A percentile compares a stretch with the other conserved stretches of the same genome.
Conservation (phyloP, 2,888 invertebrate genomes). For the Scrobipalpa costella region DNA sequence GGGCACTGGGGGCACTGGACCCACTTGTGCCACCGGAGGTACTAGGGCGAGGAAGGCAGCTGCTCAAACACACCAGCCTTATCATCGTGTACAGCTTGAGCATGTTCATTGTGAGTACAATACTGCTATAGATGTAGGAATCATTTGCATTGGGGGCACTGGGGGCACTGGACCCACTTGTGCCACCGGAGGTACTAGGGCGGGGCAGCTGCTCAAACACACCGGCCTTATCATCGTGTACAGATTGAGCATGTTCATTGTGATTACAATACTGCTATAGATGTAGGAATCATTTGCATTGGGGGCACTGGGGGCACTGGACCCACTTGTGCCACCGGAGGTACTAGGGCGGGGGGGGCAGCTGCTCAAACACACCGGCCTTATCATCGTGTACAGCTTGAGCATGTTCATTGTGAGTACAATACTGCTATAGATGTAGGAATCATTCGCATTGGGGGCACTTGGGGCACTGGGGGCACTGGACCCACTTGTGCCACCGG, state of each 20-base stretch:
- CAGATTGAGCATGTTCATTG: slow-evolving; percentile 93
- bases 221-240: slow-evolving; percentile 90
- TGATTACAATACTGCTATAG: slow-evolving; percentile 68
- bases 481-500: background rate
- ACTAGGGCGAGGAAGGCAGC: slow-evolving; percentile 82
- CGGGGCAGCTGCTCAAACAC: slow-evolving; percentile 88
- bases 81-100: slow-evolving; percentile 89
- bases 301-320: background rate
- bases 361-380: slow-evolving; percentile 89
- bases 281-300: background rate
- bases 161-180: background rate
- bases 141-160: background rate
- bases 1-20: background rate
- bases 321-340: background rate
- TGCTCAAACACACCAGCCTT: slow-evolving; percentile 90
- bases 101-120: slow-evolving; percentile 92
- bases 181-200: too few relatives aligned
- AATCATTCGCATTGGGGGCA: too few relatives aligned
- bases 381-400: slow-evolving; percentile 88
- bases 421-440: background rate
- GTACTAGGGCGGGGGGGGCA: slow-evolving; percentile 82
- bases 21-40: background rate
- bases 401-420: slow-evolving; percentile 94
- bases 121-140: background rate
- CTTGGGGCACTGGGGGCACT: background rate